These are phyloP conservation scores for Typhlichthys subterraneus DNA, from an alignment of 2,797 vertebrate genomes.

Conservation along the genomic window DNA sequence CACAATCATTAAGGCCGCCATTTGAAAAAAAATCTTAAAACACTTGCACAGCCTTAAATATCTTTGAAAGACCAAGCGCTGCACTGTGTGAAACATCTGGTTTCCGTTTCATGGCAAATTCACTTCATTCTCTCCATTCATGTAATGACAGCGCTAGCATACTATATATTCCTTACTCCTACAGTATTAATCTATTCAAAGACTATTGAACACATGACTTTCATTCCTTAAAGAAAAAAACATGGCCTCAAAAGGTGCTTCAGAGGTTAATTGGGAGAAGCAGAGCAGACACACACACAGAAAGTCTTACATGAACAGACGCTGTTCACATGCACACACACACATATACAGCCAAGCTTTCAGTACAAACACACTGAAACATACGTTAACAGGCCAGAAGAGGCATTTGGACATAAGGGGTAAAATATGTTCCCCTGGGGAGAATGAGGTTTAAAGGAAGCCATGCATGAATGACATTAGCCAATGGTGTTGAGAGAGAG, in stretches of 20 bases:
- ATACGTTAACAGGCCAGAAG: constrained; percentile 15
- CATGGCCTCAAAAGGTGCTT: constrained; percentile 74
- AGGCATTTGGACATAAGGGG: constrained; percentile 40
- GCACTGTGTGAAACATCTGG: constrained; percentile 21
- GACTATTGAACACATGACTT: constrained; percentile 35
- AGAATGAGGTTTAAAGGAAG: constrained; percentile 27
- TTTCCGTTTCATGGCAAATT: constrained; percentile 44
- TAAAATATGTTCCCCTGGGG: constrained; percentile 20
- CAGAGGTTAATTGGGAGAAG: constrained; percentile 15
- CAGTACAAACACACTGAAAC: constrained; percentile 40
- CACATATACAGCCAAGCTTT: constrained; percentile 44
- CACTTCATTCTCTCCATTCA: constrained; percentile 33
- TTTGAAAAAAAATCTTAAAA: constrained; percentile 34
- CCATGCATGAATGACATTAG: constrained; percentile 40
- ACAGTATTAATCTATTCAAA: too few relatives aligned
- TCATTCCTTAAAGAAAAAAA: constrained; percentile 65
- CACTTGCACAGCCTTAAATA: constrained; percentile 18
- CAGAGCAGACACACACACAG: constrained; percentile 20
- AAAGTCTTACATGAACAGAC: constrained; percentile 32
- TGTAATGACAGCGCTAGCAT: constrained; percentile 19
- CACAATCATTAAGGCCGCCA: constrained; percentile 57
- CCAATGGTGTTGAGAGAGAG: constrained; percentile 25
- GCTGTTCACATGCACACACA: constrained; percentile 41
- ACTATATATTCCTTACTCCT: constrained; percentile 21
- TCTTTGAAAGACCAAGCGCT: constrained; percentile 21